These are phyloP conservation scores for Phaethon lepturus DNA, from an alignment of 2,113 vertebrate genomes.

Conservation along the genomic window DNA sequence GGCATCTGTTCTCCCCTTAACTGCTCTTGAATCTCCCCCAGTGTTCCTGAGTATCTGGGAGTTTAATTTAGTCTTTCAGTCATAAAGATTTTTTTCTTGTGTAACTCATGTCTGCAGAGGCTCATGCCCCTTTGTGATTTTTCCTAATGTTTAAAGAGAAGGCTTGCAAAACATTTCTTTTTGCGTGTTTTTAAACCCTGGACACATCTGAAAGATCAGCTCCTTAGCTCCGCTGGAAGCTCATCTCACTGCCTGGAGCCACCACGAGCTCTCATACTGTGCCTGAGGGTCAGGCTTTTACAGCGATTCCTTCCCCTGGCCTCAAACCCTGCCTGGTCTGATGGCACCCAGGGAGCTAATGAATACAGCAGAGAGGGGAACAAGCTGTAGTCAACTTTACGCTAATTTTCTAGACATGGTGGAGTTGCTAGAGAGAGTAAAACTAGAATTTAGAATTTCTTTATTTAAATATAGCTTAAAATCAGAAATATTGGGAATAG, in stretches of 20 bases:
- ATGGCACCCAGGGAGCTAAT: background rate
- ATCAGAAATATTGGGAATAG: background rate
- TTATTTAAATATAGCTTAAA: background rate
- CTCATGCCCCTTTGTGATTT: background rate
- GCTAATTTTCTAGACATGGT: background rate
- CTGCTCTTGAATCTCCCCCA: background rate
- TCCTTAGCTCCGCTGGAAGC: background rate
- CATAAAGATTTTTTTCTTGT: background rate
- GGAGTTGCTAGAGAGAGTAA: background rate
- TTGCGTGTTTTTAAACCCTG: background rate
- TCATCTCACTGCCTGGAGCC: background rate
- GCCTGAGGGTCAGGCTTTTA: background rate
- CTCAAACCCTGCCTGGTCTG: background rate
- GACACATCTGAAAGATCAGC: background rate
- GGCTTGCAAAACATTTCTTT: background rate
- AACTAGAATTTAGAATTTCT: background rate
- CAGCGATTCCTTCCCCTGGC: background rate
- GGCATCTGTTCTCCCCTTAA: background rate
- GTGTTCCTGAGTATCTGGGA: background rate
- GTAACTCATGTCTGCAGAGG: background rate
- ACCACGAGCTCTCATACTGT: background rate
- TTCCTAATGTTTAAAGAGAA: background rate
- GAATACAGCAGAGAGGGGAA: conserved; percentile 1
- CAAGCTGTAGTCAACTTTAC: background rate
- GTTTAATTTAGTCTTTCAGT: background rate